phyloP scores from a whole-genome alignment of 2,888 invertebrate genomes.

The Hermodice carunculata region DNA sequence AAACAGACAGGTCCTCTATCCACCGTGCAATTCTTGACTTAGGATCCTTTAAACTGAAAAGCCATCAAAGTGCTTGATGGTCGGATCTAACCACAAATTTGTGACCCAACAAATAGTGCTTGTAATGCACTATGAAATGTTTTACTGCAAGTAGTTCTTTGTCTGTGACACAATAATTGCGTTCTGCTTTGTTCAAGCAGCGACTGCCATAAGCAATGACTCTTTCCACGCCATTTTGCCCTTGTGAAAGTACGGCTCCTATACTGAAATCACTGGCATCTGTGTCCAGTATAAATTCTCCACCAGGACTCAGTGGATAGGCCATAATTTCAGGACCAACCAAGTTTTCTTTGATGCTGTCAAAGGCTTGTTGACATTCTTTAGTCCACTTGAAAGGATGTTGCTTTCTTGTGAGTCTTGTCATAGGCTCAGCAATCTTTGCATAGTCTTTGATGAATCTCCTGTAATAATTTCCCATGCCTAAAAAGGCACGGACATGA shows the following conservation, averaged over 20 bases:
- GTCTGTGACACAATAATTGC: too few species aligned
- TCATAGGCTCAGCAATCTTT: neutral
- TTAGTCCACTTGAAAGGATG: neutral
- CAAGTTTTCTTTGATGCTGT: slow-evolving; percentile 27
- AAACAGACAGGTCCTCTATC: neutral
- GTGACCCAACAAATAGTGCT: too few species aligned
- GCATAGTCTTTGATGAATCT: neutral
- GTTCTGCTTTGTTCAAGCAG: slow-evolving; percentile 28
- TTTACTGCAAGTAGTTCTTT: too few species aligned
- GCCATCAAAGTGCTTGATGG: too few species aligned
- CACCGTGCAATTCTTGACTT: too few species aligned
- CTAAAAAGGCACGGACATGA: neutral
- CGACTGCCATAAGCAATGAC: slow-evolving; percentile 39
- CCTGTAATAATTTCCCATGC: neutral
- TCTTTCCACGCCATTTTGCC: slow-evolving; percentile 21
- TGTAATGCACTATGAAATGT: too few species aligned
- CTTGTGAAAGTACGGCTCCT: slow-evolving; percentile 38
- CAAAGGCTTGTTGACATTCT: slow-evolving; percentile 10
- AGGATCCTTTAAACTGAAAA: too few species aligned
- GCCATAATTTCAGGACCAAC: slow-evolving; percentile 30
- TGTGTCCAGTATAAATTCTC: slow-evolving; percentile 36
- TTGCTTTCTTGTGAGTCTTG: neutral
- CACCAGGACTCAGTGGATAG: slow-evolving; percentile 36
- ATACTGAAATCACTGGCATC: slow-evolving; percentile 37
- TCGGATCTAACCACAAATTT: too few species aligned